Evolutionary conservation across 2,797 vertebrate genomes (phyloP).

Genomic region (Sandelia bainsii): DNA sequence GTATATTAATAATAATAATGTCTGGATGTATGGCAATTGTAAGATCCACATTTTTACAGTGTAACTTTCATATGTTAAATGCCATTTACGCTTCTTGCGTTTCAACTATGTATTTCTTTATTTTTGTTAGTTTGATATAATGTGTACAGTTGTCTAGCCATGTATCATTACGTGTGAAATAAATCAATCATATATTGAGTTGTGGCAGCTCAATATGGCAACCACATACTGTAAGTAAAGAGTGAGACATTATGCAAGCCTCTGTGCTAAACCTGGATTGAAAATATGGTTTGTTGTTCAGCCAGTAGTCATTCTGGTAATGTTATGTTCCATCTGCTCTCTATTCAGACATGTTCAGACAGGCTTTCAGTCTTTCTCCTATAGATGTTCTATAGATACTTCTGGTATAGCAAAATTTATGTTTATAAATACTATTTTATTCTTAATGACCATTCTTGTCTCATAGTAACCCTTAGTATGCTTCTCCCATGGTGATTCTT

Average conservation of each 20-base stretch:
- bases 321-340: constrained; percentile 69
- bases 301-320: constrained; percentile 75
- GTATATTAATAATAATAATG: constrained; percentile 86
- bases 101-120: constrained; percentile 85
- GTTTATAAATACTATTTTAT: constrained; percentile 58
- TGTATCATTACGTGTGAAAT: constrained; percentile 87
- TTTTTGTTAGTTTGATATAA: constrained; percentile 88
- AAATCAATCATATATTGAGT: constrained; percentile 86
- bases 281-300: constrained; percentile 74
- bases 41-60: constrained; percentile 86
- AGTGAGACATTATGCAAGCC: constrained; percentile 66
- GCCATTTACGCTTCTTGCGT: constrained; percentile 85
- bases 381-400: constrained; percentile 48
- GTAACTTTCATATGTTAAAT: constrained; percentile 87
- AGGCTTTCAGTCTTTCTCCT: constrained; percentile 67
- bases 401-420: constrained; percentile 56
- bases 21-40: constrained; percentile 87
- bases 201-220: constrained; percentile 78
- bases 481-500: constrained; percentile 42
- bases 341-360: constrained; percentile 61
- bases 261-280: constrained; percentile 61
- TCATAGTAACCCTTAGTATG: constrained; percentile 30
- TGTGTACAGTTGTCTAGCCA: constrained; percentile 87
- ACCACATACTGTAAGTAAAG: constrained; percentile 58
- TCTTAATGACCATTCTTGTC: constrained; percentile 48